Evolutionary conservation across 1,140 invertebrate genomes (phyloP).

Genomic region (Asobara japonica): DNA sequence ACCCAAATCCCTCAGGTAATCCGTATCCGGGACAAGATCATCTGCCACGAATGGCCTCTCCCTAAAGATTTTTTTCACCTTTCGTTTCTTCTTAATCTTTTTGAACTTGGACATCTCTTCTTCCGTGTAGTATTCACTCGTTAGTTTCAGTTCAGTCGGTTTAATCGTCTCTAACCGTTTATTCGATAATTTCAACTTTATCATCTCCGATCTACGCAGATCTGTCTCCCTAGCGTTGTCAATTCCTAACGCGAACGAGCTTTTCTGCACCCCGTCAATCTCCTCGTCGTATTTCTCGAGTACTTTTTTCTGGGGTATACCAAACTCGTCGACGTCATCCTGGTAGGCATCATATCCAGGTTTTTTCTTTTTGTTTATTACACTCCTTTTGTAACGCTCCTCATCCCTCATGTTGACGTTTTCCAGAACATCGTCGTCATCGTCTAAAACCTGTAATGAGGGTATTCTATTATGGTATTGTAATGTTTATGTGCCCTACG

Average conservation of each 20-base stretch:
- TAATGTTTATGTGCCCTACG: too few species aligned
- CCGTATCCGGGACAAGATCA: conserved; percentile 66
- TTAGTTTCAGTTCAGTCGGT: conserved; percentile 75
- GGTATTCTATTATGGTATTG: too few species aligned
- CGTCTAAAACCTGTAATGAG: too few species aligned
- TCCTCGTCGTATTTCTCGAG: conserved; percentile 97
- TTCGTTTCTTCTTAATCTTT: conserved; percentile 89
- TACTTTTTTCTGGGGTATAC: conserved; percentile 75
- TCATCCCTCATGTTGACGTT: conserved; percentile 97
- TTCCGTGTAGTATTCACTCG: conserved; percentile 89
- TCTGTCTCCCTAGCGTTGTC: conserved; percentile 63
- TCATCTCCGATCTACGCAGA: conserved; percentile 62
- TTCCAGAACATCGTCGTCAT: conserved; percentile 87
- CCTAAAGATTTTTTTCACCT: conserved; percentile 62
- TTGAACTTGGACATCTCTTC: conserved; percentile 88
- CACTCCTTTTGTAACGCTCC: conserved; percentile 89
- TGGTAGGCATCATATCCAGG: conserved; percentile 87
- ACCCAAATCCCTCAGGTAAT: conserved; percentile 68
- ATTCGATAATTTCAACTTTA: conserved; percentile 72
- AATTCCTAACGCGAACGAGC: conserved; percentile 84
- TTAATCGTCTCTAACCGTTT: conserved; percentile 80
- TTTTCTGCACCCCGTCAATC: conserved; percentile 81
- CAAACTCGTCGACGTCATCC: conserved; percentile 85
- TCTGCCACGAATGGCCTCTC: conserved; percentile 70
- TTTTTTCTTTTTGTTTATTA: conserved; percentile 86